Percentiles rank a stretch among this genome's conserved stretches.
phyloP scores from a whole-genome alignment of 2,888 invertebrate genomes.

The Eupsilia transversa region DNA sequence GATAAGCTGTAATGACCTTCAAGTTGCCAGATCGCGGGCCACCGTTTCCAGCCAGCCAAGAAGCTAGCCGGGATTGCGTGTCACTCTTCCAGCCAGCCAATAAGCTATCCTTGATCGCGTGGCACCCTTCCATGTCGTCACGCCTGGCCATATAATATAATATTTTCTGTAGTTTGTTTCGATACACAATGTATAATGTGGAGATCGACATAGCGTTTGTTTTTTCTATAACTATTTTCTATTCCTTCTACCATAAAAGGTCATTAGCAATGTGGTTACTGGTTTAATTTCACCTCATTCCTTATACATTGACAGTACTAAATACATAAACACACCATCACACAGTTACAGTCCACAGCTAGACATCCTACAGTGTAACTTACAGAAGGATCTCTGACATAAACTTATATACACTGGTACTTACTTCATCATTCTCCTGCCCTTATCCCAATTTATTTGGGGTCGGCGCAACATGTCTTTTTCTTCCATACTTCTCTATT shows the following conservation, averaged over 20 bases:
- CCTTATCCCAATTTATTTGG: too few relatives aligned
- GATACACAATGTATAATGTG: constrained; percentile 38
- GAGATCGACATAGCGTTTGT: constrained; percentile 43
- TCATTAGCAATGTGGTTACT: constrained; percentile 28
- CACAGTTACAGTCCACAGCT: not conserved
- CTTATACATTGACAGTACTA: not conserved
- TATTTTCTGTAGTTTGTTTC: constrained; percentile 47
- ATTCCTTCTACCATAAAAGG: constrained; percentile 26
- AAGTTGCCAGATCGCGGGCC: too few relatives aligned
- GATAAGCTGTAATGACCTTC: not conserved
- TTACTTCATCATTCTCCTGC: too few relatives aligned
- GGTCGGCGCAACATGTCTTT: too few relatives aligned
- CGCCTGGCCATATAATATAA: constrained; percentile 23
- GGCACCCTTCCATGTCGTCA: not conserved
- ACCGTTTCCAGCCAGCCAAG: too few relatives aligned
- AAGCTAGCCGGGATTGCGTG: too few relatives aligned
- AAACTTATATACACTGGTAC: not conserved
- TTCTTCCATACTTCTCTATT: too few relatives aligned
- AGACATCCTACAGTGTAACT: too few relatives aligned
- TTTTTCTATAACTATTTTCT: not conserved
- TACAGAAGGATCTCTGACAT: not conserved
- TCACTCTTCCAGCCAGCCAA: not conserved
- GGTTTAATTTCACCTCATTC: constrained; percentile 12
- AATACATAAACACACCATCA: not conserved
- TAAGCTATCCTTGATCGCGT: not conserved